Evolutionary conservation across 2,113 vertebrate genomes (phyloP).

Genomic region (Trinectes maculatus): DNA sequence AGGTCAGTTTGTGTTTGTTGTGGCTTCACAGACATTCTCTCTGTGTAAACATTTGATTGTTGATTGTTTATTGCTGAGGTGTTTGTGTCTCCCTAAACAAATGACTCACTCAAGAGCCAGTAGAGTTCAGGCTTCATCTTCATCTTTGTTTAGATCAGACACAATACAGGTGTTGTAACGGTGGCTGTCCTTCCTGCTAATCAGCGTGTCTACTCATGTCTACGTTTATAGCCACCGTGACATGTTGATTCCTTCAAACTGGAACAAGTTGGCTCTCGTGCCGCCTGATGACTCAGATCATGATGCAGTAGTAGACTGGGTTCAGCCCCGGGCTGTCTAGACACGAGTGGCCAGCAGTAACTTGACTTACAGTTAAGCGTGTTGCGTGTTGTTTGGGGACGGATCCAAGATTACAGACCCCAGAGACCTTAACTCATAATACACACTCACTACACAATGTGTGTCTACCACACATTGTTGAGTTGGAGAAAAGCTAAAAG

Average conservation of each 20-base stretch:
- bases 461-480: background rate
- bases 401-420: slow-evolving; percentile 10
- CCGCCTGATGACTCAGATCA: slow-evolving; percentile 53
- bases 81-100: no score
- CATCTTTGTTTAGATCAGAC: background rate
- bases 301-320: slow-evolving; percentile 37
- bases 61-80: no score
- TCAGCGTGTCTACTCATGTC: slow-evolving; percentile 39
- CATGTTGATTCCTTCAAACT: slow-evolving; percentile 40
- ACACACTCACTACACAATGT: background rate
- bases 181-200: background rate
- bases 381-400: background rate
- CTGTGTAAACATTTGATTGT: no score
- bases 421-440: background rate
- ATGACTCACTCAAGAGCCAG: no score
- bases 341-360: slow-evolving; percentile 35
- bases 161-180: background rate
- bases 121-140: background rate
- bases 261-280: slow-evolving; percentile 49
- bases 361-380: slow-evolving; percentile 9
- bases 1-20: background rate
- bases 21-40: no score
- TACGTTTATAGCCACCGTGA: slow-evolving; percentile 14
- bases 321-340: slow-evolving; percentile 49
- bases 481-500: slow-evolving; percentile 3